Evolutionary conservation across 2,113 vertebrate species (phyloP).

Genomic region (Kobus ellipsiprymnus): DNA sequence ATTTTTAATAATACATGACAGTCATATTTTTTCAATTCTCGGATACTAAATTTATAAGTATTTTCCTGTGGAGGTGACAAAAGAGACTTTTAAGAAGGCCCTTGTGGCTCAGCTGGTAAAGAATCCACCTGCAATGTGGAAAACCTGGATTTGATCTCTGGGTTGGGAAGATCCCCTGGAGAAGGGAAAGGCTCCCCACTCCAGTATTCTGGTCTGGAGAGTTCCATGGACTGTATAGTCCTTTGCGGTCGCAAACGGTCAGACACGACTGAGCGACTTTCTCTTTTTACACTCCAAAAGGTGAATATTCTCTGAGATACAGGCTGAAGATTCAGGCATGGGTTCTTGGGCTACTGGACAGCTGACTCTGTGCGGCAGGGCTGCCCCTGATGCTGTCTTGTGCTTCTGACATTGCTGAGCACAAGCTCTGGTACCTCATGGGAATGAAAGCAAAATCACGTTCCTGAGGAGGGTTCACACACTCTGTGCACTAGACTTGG

Average conservation of each 20-base stretch:
- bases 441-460: neutral
- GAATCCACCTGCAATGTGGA: neutral
- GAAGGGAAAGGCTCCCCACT: neutral
- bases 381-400: fast-evolving
- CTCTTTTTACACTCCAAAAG: neutral
- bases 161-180: neutral
- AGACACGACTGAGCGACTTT: neutral
- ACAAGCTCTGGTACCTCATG: fast-evolving
- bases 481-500: no score
- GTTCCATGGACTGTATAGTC: neutral
- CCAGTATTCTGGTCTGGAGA: neutral
- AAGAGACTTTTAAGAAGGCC: neutral
- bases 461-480: neutral
- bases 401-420: no score
- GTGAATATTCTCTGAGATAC: neutral
- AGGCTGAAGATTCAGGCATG: fast-evolving
- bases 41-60: neutral
- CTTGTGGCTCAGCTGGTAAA: neutral
- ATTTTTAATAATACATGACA: neutral
- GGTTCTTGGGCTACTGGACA: no score
- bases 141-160: neutral
- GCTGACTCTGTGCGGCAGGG: neutral
- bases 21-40: neutral
- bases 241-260: fast-evolving
- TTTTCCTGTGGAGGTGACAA: neutral